Percentiles rank a stretch among this genome's conserved stretches.
Conservation (phyloP, 2,888 invertebrate species). For the Folsomia candida region DNA sequence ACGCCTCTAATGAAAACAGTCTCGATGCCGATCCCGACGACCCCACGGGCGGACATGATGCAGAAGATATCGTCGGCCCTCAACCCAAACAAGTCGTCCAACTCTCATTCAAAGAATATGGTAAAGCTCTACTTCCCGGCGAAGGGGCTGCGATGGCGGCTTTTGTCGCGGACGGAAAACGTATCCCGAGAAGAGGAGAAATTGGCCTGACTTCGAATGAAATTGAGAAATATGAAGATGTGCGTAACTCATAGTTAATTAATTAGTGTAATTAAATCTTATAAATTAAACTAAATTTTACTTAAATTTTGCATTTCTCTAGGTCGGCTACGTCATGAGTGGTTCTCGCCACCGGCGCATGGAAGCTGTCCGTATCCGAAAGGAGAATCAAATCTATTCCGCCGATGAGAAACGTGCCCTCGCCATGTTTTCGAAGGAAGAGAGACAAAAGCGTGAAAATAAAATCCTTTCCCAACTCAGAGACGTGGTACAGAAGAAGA, state of each 20-base stretch:
- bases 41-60: constrained; percentile 51
- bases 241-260: constrained; percentile 60
- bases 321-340: constrained; percentile 51
- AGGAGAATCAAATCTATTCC: constrained; percentile 99
- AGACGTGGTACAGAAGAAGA: constrained; percentile 75
- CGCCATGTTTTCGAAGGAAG: constrained; percentile 97
- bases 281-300: background rate
- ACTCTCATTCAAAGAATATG: constrained; percentile 76
- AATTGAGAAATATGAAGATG: constrained; percentile 85
- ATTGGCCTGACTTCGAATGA: constrained; percentile 95
- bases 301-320: background rate
- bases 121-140: constrained; percentile 89
- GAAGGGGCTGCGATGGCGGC: constrained; percentile 99
- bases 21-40: background rate
- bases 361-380: constrained; percentile 98
- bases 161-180: constrained; percentile 95
- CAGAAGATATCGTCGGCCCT: constrained; percentile 65
- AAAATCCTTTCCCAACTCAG: constrained; percentile 92
- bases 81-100: constrained; percentile 68
- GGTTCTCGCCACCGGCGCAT: constrained; percentile 81
- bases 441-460: constrained; percentile 90
- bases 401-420: constrained; percentile 98
- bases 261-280: background rate
- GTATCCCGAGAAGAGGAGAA: constrained; percentile 96
- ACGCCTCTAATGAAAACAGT: constrained; percentile 17